A percentile compares a stretch with the other conserved stretches of the same genome.
These are phyloP conservation scores for Brachyrhaphis roseni DNA, from an alignment of 2,797 vertebrate species.

Conservation along the genomic window DNA sequence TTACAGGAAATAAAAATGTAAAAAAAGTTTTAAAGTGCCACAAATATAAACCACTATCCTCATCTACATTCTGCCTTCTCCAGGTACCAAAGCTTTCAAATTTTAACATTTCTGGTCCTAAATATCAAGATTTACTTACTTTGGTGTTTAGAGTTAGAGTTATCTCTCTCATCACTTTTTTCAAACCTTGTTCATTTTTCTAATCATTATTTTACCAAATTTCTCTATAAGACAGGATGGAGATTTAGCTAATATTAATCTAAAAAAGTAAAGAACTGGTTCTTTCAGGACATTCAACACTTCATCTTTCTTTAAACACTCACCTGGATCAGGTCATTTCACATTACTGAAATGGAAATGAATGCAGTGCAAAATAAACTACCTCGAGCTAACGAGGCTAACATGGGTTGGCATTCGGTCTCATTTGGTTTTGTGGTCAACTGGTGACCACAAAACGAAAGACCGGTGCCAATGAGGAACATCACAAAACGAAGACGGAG, in stretches of 20 bases:
- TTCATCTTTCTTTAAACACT: not conserved
- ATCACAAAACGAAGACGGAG: not conserved
- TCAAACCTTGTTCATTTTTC: too few species aligned
- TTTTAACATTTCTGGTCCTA: not conserved
- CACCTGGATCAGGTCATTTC: not conserved
- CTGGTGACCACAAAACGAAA: conserved; percentile 17
- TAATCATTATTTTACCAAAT: not conserved
- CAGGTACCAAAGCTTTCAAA: not conserved
- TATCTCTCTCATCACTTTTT: not conserved
- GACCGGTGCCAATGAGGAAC: conserved; percentile 14
- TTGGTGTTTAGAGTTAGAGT: not conserved
- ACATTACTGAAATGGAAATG: not conserved
- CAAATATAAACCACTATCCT: not conserved
- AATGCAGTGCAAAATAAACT: not conserved
- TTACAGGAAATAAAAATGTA: not conserved
- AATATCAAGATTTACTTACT: not conserved
- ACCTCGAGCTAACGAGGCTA: conserved; percentile 5
- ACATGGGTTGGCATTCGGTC: not conserved
- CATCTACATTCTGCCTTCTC: not conserved
- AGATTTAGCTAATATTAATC: not conserved
- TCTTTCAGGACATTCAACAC: not conserved
- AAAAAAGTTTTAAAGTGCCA: not conserved
- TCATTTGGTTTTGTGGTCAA: conserved; percentile 8
- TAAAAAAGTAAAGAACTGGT: not conserved
- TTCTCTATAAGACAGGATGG: not conserved